These are phyloP conservation scores for Epinephelus coioides DNA, from an alignment of 2,797 vertebrate species.

Conservation along the genomic window DNA sequence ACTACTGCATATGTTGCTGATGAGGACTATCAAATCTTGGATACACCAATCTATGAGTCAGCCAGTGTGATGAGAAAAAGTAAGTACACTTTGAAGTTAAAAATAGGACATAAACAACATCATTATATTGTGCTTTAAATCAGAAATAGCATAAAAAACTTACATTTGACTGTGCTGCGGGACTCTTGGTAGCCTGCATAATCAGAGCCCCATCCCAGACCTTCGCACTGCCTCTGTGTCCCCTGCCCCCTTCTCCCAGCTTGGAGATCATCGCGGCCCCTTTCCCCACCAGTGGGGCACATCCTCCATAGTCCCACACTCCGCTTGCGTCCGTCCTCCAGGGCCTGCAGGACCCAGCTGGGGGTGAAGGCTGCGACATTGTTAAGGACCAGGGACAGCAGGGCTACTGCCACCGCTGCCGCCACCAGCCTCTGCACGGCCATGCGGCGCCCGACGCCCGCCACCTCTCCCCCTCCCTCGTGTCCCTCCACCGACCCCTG, in stretches of 20 bases:
- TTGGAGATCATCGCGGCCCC: conserved; percentile 80
- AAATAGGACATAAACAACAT: not conserved
- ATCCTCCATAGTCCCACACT: conserved; percentile 96
- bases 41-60: not conserved
- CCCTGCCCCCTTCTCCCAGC: conserved; percentile 75
- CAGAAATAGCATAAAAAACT: conserved; percentile 77
- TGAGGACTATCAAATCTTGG: not conserved
- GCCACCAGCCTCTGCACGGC: conserved; percentile 94
- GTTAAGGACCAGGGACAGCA: conserved; percentile 96
- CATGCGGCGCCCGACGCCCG: conserved; percentile 86
- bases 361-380: conserved; percentile 96
- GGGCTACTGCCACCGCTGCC: conserved; percentile 93
- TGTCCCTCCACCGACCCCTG: conserved; percentile 56
- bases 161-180: conserved; percentile 96
- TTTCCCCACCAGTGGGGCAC: conserved; percentile 88
- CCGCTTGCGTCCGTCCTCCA: conserved; percentile 94
- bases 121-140: not conserved
- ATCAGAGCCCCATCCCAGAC: conserved; percentile 94
- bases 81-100: not conserved
- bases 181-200: conserved; percentile 94
- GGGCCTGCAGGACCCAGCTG: conserved; percentile 94
- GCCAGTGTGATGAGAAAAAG: conserved; percentile 2
- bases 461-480: conserved; percentile 69
- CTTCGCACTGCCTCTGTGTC: conserved; percentile 85
- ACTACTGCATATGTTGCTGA: too few relatives aligned